Evolutionary conservation across 2,888 invertebrate genomes (phyloP), one percentile per base, ranked within the genome.

Genomic region (Brachylomia viminalis): DNA sequence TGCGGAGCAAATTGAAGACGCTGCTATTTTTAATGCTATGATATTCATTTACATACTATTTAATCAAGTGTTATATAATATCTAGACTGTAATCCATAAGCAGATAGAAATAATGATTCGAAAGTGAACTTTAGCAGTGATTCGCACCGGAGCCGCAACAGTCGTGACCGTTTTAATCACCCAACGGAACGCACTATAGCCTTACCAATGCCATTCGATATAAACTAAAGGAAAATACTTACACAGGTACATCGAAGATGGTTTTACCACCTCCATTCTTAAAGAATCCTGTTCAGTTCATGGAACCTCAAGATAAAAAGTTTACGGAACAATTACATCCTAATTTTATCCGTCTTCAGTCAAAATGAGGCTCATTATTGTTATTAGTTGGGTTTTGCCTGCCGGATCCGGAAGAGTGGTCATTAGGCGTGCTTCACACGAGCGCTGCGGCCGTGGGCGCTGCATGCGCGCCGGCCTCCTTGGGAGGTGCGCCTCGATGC

Each of bases 131-230:
- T 87, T 84, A 89, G 87, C 89, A 80, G 81, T 77, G 83, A 88
- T 91, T 89, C 78, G 87, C 87, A 81, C 78, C 79, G 74, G 83
- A 87, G 84, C 87, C 85, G 86, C 87, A 90, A 87, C 87, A 90
- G 88, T 90, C 91, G 90, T 92, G 93, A 92, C 93, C 92, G 91
- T 89, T 91, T 91, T 93, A 88, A 86, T 86, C 91, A 89, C 83
- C 85, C 86, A 87, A 82, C 90, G 92, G 92, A 93, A 93, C 92
- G 90, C 87, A 87, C 83, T 88, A 61, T 85, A 86, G 83, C 86
- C 84, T 84, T 80, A 72, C 87, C 92, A 93, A 92, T 92, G 92
- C 88, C 92, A 90, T 85, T 88, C 74, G 80, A 81, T 80, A 85
- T 72, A 70, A 78, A 76, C 56, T 56, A 69, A 67, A 72, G 74